A percentile compares a stretch with the other conserved stretches of the same genome.
Conservation (phyloP, 2,113 vertebrate species). For the Hystrix cristata region DNA sequence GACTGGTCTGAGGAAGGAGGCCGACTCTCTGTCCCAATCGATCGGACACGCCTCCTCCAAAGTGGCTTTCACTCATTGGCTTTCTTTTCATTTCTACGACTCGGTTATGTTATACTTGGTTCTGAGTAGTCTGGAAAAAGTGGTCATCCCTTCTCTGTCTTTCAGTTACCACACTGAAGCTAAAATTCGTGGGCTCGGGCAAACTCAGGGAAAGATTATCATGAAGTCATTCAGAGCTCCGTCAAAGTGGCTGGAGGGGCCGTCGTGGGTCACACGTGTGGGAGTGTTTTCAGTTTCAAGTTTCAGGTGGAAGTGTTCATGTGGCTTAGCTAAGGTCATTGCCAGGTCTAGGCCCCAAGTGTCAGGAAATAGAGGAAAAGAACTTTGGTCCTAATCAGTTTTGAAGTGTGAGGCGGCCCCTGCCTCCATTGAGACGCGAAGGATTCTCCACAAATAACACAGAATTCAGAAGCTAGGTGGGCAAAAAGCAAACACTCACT, state of each 20-base stretch:
- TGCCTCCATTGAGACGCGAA: not conserved
- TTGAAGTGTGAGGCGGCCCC: not conserved
- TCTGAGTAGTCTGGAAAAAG: not conserved
- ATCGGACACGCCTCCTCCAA: not conserved
- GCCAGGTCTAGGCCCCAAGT: not conserved
- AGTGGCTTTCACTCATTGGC: not conserved
- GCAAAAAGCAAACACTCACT: not conserved
- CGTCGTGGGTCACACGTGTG: not conserved
- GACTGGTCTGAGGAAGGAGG: not conserved
- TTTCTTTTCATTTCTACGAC: constrained; percentile 21
- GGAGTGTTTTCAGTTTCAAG: not conserved
- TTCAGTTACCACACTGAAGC: not conserved
- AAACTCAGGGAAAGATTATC: constrained; percentile 25
- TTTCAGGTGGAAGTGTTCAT: not conserved
- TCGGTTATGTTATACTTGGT: constrained; percentile 1
- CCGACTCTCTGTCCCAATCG: not conserved
- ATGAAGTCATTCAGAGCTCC: not conserved
- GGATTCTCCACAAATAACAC: not conserved
- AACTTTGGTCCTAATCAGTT: not conserved
- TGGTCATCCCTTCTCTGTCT: not conserved
- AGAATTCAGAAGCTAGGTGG: not conserved
- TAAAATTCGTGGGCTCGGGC: not conserved
- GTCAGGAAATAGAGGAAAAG: not conserved
- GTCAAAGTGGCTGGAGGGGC: not conserved
- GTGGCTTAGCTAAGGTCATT: not conserved